These are phyloP conservation scores for Barbus barbus DNA, from an alignment of 2,113 vertebrate species.

Conservation along the genomic window DNA sequence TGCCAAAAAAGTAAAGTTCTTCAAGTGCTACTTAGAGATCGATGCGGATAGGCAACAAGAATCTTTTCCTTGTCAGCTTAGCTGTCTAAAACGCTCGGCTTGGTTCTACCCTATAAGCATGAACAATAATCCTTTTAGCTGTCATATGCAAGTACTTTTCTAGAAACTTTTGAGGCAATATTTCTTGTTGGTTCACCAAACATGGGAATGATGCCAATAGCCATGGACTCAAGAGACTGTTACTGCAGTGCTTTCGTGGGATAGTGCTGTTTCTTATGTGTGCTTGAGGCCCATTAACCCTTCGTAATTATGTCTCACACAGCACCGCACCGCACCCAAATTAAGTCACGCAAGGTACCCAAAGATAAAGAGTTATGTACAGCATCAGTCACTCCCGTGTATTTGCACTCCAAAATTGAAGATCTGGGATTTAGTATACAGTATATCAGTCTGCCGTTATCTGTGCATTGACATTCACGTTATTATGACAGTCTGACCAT, in stretches of 20 bases:
- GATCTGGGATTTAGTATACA: background rate
- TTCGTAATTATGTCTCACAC: background rate
- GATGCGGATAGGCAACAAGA: background rate
- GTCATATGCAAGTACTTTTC: conserved; percentile 44
- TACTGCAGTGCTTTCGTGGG: conserved; percentile 60
- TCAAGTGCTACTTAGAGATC: conserved; percentile 21
- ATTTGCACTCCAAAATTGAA: conserved; percentile 14
- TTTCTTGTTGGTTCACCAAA: conserved; percentile 50
- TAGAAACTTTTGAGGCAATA: conserved; percentile 47
- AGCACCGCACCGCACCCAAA: background rate
- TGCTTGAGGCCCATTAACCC: conserved; percentile 16
- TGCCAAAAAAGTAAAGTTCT: conserved; percentile 13
- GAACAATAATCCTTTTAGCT: conserved; percentile 19
- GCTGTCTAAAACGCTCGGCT: conserved; percentile 18
- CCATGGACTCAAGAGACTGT: conserved; percentile 78
- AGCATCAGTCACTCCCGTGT: background rate
- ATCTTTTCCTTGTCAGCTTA: conserved; percentile 2
- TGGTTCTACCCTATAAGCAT: conserved; percentile 39
- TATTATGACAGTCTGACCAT: conserved; percentile 22
- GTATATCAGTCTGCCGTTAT: background rate
- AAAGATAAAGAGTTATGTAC: conserved; percentile 13
- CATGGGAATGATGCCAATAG: conserved; percentile 65
- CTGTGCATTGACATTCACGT: background rate
- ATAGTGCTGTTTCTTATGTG: conserved; percentile 26
- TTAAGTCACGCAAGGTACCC: background rate